Conservation (phyloP, 1,140 invertebrate genomes). For the Drosophila busckii region DNA sequence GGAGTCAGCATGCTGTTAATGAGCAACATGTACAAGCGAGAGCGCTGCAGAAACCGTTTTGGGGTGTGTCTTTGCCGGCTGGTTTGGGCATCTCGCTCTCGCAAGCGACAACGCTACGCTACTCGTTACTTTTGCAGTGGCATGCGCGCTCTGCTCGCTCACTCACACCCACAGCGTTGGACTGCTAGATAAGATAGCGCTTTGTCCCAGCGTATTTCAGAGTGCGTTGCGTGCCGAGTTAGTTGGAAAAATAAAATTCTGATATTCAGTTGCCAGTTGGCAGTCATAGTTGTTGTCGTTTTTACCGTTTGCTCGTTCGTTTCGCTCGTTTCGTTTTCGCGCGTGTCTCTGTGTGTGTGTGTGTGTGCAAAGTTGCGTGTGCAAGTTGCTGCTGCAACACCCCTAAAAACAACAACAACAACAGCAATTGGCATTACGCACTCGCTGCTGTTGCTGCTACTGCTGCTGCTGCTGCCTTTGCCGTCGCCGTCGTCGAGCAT, state of each 20-base stretch:
- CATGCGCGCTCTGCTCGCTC: constrained; percentile 20
- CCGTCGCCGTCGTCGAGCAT: constrained; percentile 20
- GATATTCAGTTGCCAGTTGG: constrained; percentile 44
- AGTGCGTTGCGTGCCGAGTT: constrained; percentile 14
- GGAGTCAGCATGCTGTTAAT: constrained; percentile 12
- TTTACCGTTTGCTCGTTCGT: constrained; percentile 7
- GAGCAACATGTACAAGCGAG: not conserved
- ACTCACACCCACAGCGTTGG: constrained; percentile 22
- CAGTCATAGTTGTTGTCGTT: constrained; percentile 25
- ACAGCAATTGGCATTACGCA: constrained; percentile 30
- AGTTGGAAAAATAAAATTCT: constrained; percentile 56
- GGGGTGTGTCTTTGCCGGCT: constrained; percentile 53
- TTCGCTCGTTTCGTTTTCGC: not conserved
- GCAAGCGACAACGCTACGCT: not conserved
- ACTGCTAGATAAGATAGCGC: constrained; percentile 56
- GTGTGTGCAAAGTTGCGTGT: constrained; percentile 6
- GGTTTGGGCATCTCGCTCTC: constrained; percentile 32
- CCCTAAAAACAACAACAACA: constrained; percentile 26
- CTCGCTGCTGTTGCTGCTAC: constrained; percentile 34
- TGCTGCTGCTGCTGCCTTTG: constrained; percentile 11
- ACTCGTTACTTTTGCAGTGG: constrained; percentile 56
- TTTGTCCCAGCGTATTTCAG: constrained; percentile 16
- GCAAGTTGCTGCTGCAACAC: constrained; percentile 37
- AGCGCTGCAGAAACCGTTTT: constrained; percentile 12
- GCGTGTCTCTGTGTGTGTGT: constrained; percentile 10